Base-by-base conservation (phyloP, 2,888 invertebrate species). In the Brenthis ino region DNA sequence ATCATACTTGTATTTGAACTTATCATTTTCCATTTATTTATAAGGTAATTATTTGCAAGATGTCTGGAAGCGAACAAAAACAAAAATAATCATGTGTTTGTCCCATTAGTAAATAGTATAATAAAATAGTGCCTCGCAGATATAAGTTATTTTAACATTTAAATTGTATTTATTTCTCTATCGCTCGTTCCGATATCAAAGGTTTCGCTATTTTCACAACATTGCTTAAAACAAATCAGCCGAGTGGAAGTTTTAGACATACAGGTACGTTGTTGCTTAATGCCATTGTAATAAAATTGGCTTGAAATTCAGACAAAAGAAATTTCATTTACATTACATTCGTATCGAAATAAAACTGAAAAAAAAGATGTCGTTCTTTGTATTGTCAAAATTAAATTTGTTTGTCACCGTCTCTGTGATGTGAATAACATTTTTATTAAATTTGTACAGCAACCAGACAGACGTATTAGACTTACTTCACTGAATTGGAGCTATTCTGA, bases 361-460 rank as follows among this genome's bases (percentile, higher is more conserved):
- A 37, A 66, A 66, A 37, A 66, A 66, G n/a, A 69, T 48, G 28
- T 57, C 60, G n/a, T 47, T 16, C 57, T 66, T 69, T 64, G 57
- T 64, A 55, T 60, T 68, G 63, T 47, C 37, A 28, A 68, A 71
- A 71, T 68, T 55, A 68, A 66, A 68, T 68, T 64, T 60, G 55
- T 54, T 63, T 71, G 63, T 68, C 43, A 24, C 68, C 12, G 20
- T 53, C 24, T 63, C 11, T 37, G 37, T 37, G 37, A 55, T 51
- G 33, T 60, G 20, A 28, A 58, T 50, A 33, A 50, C 47, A 54
- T 64, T 67, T 56, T 67, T 67, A 70, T 65, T 67, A 67, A 67
- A 64, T 67, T 65, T 55, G n/a, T 28, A 37, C 5, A 48, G 57
- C 55, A 58, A 13, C 57, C 64, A 65, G 65, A 65, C 64, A 65